Percentiles rank a stretch among this genome's conserved stretches.
phyloP scores from a whole-genome alignment of 2,797 vertebrate species.

The Spheniscus humboldti region DNA sequence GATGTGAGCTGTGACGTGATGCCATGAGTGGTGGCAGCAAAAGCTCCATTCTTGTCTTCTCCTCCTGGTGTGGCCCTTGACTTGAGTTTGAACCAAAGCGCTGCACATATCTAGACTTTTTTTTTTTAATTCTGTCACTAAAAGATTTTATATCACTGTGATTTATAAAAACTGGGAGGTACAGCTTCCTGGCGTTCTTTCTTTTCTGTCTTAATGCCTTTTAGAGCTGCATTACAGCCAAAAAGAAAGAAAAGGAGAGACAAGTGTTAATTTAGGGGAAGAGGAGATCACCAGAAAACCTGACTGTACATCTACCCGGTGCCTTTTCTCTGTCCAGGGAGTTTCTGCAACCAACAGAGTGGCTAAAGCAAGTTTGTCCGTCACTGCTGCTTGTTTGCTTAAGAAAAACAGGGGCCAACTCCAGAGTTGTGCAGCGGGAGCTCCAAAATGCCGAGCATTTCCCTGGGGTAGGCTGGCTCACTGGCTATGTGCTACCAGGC shows the following conservation, averaged over 20 bases:
- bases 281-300: background rate
- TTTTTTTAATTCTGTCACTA: background rate
- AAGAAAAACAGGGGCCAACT: background rate
- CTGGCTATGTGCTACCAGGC: accelerated
- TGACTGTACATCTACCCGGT: background rate
- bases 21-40: accelerated
- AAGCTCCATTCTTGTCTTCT: background rate
- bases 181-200: background rate
- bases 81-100: background rate
- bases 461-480: accelerated
- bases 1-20: background rate
- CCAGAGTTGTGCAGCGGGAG: background rate
- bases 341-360: background rate
- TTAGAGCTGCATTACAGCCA: background rate
- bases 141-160: background rate
- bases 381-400: background rate
- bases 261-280: background rate
- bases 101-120: background rate
- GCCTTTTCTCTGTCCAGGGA: background rate
- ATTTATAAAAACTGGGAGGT: background rate
- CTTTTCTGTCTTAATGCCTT: background rate
- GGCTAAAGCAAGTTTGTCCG: background rate
- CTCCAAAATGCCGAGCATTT: background rate
- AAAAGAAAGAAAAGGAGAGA: background rate
- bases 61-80: background rate